Percentiles rank a stretch among this genome's conserved stretches.
Evolutionary conservation across 2,113 vertebrate species (phyloP).

Genomic region (Cyphotilapia sp.): DNA sequence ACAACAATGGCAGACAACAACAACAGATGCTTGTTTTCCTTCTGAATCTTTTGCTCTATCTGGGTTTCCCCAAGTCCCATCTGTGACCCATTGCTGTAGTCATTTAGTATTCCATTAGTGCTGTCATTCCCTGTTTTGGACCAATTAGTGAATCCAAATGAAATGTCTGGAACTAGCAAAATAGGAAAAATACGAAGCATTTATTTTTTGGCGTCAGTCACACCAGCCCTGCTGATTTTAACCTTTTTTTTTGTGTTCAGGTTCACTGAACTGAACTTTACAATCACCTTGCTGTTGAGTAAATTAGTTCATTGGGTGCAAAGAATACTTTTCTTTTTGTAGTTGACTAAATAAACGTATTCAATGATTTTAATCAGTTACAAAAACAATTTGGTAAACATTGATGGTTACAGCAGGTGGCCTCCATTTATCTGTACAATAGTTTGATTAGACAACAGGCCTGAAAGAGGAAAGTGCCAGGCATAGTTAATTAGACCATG

Average conservation of each 20-base stretch:
- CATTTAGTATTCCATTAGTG: neutral
- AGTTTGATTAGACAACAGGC: neutral
- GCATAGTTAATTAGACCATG: neutral
- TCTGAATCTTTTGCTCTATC: neutral
- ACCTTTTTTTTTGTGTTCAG: neutral
- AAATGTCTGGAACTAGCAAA: neutral
- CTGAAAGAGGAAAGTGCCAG: neutral
- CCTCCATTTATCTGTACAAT: neutral
- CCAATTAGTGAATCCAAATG: neutral
- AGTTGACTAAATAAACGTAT: neutral
- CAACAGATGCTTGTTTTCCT: conserved; percentile 24
- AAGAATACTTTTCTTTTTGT: neutral
- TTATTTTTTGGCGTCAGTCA: neutral
- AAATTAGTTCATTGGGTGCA: neutral
- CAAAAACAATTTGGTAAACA: neutral
- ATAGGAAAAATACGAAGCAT: neutral
- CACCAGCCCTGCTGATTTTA: neutral
- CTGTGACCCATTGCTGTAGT: conserved; percentile 5
- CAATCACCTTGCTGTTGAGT: neutral
- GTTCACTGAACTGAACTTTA: neutral
- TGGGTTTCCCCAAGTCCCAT: conserved; percentile 3
- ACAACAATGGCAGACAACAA: neutral
- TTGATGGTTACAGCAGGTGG: neutral
- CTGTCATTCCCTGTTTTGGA: neutral
- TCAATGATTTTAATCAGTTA: neutral